phyloP scores from a whole-genome alignment of 2,113 vertebrate species.

The Jacana jacana region DNA sequence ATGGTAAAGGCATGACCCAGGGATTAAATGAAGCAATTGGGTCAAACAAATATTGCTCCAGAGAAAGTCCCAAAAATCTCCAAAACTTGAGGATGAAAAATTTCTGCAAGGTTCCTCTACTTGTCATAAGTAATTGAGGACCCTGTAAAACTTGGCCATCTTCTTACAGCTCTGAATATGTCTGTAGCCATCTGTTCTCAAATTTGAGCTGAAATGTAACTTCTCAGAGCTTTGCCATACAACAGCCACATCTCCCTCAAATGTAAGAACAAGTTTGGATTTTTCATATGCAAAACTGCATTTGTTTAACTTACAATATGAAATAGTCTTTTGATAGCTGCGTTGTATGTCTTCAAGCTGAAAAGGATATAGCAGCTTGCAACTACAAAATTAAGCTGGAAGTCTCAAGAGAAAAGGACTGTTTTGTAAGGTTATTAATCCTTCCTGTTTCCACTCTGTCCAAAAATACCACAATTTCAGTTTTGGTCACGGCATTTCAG shows the following conservation, averaged over 20 bases:
- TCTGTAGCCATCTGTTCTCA: neutral
- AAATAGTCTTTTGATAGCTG: neutral
- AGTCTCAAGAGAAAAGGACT: neutral
- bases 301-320: neutral
- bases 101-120: neutral
- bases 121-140: neutral
- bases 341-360: neutral
- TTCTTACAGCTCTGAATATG: neutral
- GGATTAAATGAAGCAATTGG: neutral
- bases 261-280: neutral
- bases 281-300: neutral
- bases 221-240: neutral
- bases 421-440: constrained; percentile 25
- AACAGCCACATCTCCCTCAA: neutral
- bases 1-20: neutral
- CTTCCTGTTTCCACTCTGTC: constrained; percentile 2
- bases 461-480: constrained; percentile 33
- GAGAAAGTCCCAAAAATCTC: neutral
- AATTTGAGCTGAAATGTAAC: neutral
- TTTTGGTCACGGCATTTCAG: neutral
- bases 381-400: neutral
- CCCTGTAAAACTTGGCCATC: accelerated
- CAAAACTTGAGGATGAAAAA: neutral
- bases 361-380: neutral
- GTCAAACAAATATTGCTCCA: neutral